A percentile compares a stretch with the other conserved stretches of the same genome.
Conservation (phyloP, 2,113 vertebrate genomes). For the Progne subis region DNA sequence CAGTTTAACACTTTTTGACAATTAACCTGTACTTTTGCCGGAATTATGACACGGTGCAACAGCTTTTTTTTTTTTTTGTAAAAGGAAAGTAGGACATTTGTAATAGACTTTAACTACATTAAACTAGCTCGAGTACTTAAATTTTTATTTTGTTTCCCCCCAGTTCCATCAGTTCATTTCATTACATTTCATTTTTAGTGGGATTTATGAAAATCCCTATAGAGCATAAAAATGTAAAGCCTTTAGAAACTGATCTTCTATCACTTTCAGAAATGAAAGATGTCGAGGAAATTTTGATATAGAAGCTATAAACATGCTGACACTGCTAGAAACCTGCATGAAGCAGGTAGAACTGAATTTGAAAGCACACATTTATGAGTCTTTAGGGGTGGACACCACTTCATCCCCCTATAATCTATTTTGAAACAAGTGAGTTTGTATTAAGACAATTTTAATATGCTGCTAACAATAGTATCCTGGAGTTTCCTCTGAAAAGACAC, state of each 20-base stretch:
- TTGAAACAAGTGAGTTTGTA: background rate
- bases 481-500: background rate
- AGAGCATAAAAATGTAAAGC: background rate
- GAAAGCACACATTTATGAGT: background rate
- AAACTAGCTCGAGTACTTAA: background rate
- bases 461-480: background rate
- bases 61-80: background rate
- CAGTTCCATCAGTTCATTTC: background rate
- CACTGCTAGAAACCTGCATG: background rate
- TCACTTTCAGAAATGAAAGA: background rate
- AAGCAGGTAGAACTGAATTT: background rate
- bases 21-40: background rate
- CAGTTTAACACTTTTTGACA: background rate
- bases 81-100: background rate
- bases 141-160: background rate
- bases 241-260: background rate
- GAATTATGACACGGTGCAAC: background rate
- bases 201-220: background rate
- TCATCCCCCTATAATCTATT: background rate
- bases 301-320: background rate
- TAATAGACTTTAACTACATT: background rate
- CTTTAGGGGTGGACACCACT: background rate
- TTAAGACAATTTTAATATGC: background rate
- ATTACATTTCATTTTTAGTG: background rate
- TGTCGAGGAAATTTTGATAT: background rate